A percentile compares a stretch with the other conserved stretches of the same genome.
These are phyloP conservation scores for Forbesichthys agassizii DNA, from an alignment of 2,113 vertebrate genomes.

Conservation along the genomic window DNA sequence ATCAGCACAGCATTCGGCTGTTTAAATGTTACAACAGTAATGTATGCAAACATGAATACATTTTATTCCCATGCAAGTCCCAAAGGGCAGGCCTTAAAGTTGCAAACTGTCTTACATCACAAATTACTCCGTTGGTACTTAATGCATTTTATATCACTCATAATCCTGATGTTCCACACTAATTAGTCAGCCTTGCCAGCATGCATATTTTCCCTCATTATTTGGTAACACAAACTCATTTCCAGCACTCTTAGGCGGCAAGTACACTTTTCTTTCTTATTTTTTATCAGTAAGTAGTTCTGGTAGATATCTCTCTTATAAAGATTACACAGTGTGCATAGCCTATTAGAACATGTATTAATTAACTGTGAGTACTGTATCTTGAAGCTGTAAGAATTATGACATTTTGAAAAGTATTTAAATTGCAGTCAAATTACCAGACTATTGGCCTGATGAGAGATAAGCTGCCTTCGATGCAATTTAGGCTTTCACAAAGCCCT, in stretches of 20 bases:
- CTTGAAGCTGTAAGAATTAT: conserved; percentile 37
- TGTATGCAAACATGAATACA: conserved; percentile 75
- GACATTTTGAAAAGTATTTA: conserved; percentile 42
- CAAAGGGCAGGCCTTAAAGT: conserved; percentile 75
- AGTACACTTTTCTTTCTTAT: conserved; percentile 49
- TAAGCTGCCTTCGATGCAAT: neutral
- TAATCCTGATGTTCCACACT: conserved; percentile 75
- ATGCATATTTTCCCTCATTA: conserved; percentile 67
- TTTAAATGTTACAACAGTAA: conserved; percentile 72
- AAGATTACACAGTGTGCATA: conserved; percentile 19
- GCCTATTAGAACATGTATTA: conserved; percentile 36
- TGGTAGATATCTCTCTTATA: conserved; percentile 30
- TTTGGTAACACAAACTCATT: conserved; percentile 64
- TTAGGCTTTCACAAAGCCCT: neutral
- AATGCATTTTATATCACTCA: conserved; percentile 77
- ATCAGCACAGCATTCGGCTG: conserved; percentile 65
- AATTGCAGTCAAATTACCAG: conserved; percentile 20
- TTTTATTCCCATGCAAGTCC: conserved; percentile 72
- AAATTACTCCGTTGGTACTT: conserved; percentile 68
- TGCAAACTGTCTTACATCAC: conserved; percentile 74
- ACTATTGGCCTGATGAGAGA: conserved; percentile 18
- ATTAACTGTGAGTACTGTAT: conserved; percentile 21
- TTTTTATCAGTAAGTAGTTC: conserved; percentile 10
- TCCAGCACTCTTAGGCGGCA: conserved; percentile 52
- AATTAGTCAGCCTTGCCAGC: conserved; percentile 73